Conservation (phyloP, 2,888 invertebrate genomes). For the Uloborus plumipes region DNA sequence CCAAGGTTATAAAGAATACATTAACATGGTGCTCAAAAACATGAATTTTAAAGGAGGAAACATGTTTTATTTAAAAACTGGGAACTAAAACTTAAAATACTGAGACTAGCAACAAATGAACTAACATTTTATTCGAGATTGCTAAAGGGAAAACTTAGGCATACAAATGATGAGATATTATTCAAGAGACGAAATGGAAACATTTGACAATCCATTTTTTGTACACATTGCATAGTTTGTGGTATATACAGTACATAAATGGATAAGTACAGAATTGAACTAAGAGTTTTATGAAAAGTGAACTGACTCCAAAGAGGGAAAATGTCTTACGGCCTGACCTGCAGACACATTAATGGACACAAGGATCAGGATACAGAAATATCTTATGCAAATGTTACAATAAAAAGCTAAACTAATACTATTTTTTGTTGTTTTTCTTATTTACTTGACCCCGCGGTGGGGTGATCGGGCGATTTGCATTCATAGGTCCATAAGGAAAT, state of each 20-base stretch:
- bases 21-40: too few species aligned
- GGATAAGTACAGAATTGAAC: slow-evolving; percentile 53
- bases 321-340: slow-evolving; percentile 49
- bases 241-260: slow-evolving; percentile 58
- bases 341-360: slow-evolving; percentile 40
- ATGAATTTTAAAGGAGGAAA: too few species aligned
- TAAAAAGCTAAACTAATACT: slow-evolving; percentile 20
- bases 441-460: slow-evolving; percentile 83
- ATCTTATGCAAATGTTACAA: slow-evolving; percentile 1
- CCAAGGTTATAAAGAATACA: too few species aligned
- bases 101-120: too few species aligned
- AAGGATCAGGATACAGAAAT: slow-evolving; percentile 42
- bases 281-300: slow-evolving; percentile 39
- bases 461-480: slow-evolving; percentile 95
- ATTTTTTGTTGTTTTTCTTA: slow-evolving; percentile 67
- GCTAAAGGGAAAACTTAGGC: too few species aligned
- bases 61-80: too few species aligned
- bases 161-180: too few species aligned
- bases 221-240: slow-evolving; percentile 51
- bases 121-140: too few species aligned
- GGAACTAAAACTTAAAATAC: too few species aligned
- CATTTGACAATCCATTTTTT: slow-evolving; percentile 40
- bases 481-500: slow-evolving; percentile 94
- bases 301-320: slow-evolving; percentile 41
- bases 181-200: too few species aligned